phyloP scores from a whole-genome alignment of 1,140 invertebrate species.

The Saxidomus purpurata region DNA sequence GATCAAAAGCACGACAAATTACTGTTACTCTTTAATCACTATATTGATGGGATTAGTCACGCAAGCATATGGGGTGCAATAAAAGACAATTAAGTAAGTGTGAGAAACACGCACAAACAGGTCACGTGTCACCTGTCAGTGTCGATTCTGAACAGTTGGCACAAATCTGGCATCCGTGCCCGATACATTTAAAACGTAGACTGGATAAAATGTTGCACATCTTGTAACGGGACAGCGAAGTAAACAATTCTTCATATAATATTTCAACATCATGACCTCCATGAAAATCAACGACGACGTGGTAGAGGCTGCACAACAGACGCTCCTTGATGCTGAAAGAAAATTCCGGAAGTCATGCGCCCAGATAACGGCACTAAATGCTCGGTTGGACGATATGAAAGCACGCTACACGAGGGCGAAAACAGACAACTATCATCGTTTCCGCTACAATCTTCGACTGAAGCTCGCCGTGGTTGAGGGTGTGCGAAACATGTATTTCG shows the following conservation, averaged over 20 bases:
- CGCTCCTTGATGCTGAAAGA: conserved; percentile 39
- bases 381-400: conserved; percentile 51
- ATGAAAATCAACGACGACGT: not conserved
- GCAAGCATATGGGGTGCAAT: not conserved
- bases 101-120: not conserved
- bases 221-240: no score
- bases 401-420: conserved; percentile 66
- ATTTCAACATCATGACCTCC: not conserved
- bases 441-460: conserved; percentile 69
- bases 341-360: conserved; percentile 67
- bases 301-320: not conserved
- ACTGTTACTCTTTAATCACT: not conserved
- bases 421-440: conserved; percentile 41
- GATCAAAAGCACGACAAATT: no score
- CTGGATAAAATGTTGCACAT: no score
- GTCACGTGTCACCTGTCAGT: conserved; percentile 2
- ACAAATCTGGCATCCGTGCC: not conserved
- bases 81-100: conserved; percentile 4
- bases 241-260: not conserved
- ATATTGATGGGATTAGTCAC: not conserved
- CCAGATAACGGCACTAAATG: conserved; percentile 66
- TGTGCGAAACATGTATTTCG: conserved; percentile 70
- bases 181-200: not conserved
- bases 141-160: conserved; percentile 1
- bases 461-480: conserved; percentile 70